A percentile compares a stretch with the other conserved stretches of the same genome.
Evolutionary conservation across 2,888 invertebrate genomes (phyloP).

Genomic region (Apamea sordens): DNA sequence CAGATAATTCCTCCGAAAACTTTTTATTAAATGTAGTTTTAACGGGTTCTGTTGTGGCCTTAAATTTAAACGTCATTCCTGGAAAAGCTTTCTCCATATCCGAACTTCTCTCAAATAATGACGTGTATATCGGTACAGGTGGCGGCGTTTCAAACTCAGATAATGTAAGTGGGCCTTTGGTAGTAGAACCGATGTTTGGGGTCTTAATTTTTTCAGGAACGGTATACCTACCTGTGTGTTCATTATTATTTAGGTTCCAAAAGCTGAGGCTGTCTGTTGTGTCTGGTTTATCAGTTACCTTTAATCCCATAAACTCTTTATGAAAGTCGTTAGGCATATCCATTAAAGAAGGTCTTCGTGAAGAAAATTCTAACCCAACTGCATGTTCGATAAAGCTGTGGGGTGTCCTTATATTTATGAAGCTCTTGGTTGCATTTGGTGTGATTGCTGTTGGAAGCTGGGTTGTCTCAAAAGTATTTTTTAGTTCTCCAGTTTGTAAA

Average conservation of each 20-base stretch:
- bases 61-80: constrained; percentile 64
- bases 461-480: constrained; percentile 75
- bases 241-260: constrained; percentile 74
- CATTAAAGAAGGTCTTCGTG: constrained; percentile 48
- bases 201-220: constrained; percentile 48
- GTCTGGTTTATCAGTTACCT: constrained; percentile 49
- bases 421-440: constrained; percentile 69
- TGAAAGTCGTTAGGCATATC: constrained; percentile 57
- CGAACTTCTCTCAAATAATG: constrained; percentile 63
- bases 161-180: constrained; percentile 68
- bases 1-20: constrained; percentile 68
- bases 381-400: constrained; percentile 74
- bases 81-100: constrained; percentile 57
- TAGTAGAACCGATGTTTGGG: constrained; percentile 56
- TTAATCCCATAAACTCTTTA: constrained; percentile 73
- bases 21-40: constrained; percentile 47
- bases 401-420: constrained; percentile 73
- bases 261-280: constrained; percentile 68
- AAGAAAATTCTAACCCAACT: constrained; percentile 67
- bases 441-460: constrained; percentile 44
- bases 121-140: constrained; percentile 64
- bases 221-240: constrained; percentile 69
- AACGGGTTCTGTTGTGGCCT: constrained; percentile 44
- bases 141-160: constrained; percentile 83
- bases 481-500: constrained; percentile 76